phyloP scores from a whole-genome alignment of 2,113 vertebrate species.

The Monarcha castaneiventris region DNA sequence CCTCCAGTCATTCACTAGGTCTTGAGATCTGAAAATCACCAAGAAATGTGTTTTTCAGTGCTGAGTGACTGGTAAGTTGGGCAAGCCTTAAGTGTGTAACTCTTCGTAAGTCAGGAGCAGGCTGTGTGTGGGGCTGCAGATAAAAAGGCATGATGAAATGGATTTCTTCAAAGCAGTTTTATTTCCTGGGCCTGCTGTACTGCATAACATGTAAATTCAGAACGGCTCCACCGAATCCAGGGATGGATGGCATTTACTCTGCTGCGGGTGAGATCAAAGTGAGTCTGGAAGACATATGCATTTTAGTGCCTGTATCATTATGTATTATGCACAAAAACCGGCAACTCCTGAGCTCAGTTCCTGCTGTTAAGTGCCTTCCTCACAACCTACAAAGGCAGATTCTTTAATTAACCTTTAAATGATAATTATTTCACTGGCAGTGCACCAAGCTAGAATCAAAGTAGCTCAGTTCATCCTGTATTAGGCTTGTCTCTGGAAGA shows the following conservation, averaged over 20 bases:
- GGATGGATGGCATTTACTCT: neutral
- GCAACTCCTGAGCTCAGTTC: constrained; percentile 35
- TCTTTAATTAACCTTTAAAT: constrained; percentile 74
- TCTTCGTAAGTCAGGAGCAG: neutral
- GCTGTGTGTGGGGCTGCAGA: neutral
- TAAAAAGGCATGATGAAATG: neutral
- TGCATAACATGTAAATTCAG: neutral
- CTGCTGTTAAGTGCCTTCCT: constrained; percentile 56
- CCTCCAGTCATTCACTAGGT: neutral
- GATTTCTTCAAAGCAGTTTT: neutral
- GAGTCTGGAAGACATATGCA: neutral
- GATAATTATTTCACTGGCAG: constrained; percentile 67
- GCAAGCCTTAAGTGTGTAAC: neutral
- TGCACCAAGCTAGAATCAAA: constrained; percentile 46
- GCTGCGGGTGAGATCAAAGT: neutral
- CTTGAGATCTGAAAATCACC: neutral
- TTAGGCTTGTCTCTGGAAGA: constrained; percentile 32
- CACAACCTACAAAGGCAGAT: constrained; percentile 56
- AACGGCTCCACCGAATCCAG: neutral
- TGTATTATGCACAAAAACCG: constrained; percentile 45
- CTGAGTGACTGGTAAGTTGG: neutral
- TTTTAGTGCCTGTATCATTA: constrained; percentile 21
- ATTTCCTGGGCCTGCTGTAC: neutral
- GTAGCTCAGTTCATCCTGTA: neutral
- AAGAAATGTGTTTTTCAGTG: neutral